Percentiles rank a stretch among this genome's conserved stretches.
These are phyloP conservation scores for Donacobius atricapilla DNA, from an alignment of 2,113 vertebrate species.

Conservation along the genomic window DNA sequence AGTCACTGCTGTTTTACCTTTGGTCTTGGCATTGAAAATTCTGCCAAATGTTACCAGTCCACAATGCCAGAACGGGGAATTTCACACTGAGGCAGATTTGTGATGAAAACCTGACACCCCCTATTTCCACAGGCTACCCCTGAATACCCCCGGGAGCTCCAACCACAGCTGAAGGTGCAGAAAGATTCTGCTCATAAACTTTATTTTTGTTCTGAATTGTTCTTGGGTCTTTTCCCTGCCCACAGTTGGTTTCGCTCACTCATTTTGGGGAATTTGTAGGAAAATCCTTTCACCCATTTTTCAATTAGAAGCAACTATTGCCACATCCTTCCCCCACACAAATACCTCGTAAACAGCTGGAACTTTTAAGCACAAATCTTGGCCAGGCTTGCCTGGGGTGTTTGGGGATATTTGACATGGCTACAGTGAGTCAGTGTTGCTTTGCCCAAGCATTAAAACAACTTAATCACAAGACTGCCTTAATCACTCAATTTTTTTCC, in stretches of 20 bases:
- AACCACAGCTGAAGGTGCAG: not conserved
- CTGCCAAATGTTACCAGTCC: not conserved
- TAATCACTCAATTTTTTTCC: not conserved
- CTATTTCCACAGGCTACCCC: not conserved
- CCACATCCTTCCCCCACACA: constrained; percentile 20
- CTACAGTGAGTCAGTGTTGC: constrained; percentile 43
- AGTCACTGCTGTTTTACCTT: not conserved
- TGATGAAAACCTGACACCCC: not conserved
- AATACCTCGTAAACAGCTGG: constrained; percentile 38
- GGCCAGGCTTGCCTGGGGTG: not conserved
- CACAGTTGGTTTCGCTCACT: constrained; percentile 5
- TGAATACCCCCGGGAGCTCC: not conserved
- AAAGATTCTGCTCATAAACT: not conserved
- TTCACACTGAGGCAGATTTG: not conserved
- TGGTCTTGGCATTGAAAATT: not conserved
- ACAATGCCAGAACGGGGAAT: not conserved
- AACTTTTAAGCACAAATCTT: constrained; percentile 4
- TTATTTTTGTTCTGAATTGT: not conserved
- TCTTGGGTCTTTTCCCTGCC: not conserved
- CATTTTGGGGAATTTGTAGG: not conserved
- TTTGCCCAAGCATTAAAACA: constrained; percentile 16
- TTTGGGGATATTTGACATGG: constrained; percentile 6
- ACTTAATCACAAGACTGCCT: not conserved
- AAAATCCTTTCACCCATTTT: constrained; percentile 42
- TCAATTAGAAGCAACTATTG: constrained; percentile 10